Evolutionary conservation across 1,140 invertebrate genomes (phyloP), one percentile per base, ranked within the genome.

Genomic region (Monochamus saltuarius): DNA sequence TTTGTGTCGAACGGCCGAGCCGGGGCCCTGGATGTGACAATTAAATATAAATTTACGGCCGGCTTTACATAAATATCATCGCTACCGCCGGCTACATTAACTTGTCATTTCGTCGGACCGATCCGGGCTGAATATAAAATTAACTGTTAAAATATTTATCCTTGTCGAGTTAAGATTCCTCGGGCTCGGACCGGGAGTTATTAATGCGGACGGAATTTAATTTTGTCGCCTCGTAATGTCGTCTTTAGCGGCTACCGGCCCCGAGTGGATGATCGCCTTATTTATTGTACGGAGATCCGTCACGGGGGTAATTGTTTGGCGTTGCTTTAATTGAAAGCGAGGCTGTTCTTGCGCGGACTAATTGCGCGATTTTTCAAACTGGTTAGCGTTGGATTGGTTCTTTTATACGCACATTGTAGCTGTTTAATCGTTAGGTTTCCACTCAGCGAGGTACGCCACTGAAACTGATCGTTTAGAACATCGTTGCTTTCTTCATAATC

Each of bases 91-190:
- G 65, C 59, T 56, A 62, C 62, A 64, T 67, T 64, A 67, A 64
- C 55, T 67, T 67, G 62, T 65, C 62, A 65, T 55, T 59, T 59
- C 62, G 46, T 34, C 57, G 58, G 52, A 17, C 59, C 64, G 64
- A 67, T 67, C 65, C 54, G 63, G 65, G 59, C 62, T 68, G 63
- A 68, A 68, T 68, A 57, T 62, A 62, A 65, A 68, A 65, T 68
- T 68, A 65, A 68, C 66, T 65, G 66, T 65, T 68, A 65, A 68
- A 65, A 65, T 68, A 68, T 68, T 68, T 68, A 68, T 68, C 66
- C 66, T 63, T 65, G 66, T 65, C 66, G 60, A 22, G 59, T 65
- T 65, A 65, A 62, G 59, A 67, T 65, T 54, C 51, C 39, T n/a
- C 51, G 16, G 17, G 51, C 55, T 56, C 59, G 51, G 46, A 17